Evolutionary conservation across 2,888 invertebrate genomes (phyloP).

Genomic region (Oxytorus armatus): DNA sequence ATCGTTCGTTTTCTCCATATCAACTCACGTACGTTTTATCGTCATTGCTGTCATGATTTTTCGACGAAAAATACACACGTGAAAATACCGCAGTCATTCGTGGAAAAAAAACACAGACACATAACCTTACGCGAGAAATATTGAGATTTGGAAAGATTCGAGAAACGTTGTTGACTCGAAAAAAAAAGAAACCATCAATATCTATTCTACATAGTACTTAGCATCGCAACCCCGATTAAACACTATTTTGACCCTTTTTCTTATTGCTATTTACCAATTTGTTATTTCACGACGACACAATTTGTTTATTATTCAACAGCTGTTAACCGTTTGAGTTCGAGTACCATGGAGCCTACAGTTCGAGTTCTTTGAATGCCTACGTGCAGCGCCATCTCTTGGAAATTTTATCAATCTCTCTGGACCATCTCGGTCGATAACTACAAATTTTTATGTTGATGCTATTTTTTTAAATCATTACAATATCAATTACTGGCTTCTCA

Average conservation of each 20-base stretch:
- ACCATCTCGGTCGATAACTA: no score
- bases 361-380: not conserved
- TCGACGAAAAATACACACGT: conserved; percentile 1
- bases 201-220: no score
- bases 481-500: no score
- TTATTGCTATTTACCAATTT: not conserved
- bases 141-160: not conserved
- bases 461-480: no score
- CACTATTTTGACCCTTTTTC: not conserved
- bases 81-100: conserved; percentile 17
- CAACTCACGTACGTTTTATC: conserved; percentile 45
- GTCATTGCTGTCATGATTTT: conserved; percentile 31
- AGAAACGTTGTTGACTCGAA: not conserved
- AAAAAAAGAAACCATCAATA: no score
- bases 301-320: conserved; percentile 39
- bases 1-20: conserved; percentile 82
- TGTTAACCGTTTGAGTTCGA: conserved; percentile 22
- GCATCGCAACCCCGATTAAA: not conserved
- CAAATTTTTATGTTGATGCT: no score
- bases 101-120: conserved; percentile 13
- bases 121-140: conserved; percentile 37
- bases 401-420: not conserved
- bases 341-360: no score
- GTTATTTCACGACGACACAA: not conserved
- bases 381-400: conserved; percentile 3